Percentiles rank a stretch among this genome's conserved stretches.
Evolutionary conservation across 2,797 vertebrate species (phyloP).

Genomic region (Phataginus tricuspis): DNA sequence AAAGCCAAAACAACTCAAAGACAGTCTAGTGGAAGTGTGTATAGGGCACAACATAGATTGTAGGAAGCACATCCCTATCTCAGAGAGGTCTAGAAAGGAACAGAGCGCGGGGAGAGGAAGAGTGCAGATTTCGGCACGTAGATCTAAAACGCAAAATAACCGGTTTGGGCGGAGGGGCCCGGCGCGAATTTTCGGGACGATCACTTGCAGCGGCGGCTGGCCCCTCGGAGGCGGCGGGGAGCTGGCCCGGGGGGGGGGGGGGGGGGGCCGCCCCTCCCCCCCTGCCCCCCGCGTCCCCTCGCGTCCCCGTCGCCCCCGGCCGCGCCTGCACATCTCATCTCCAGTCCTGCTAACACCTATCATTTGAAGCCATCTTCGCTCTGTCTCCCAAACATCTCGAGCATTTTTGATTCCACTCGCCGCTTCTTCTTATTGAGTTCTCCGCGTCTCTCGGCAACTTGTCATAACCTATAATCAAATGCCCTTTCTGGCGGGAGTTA

Average conservation of each 20-base stretch:
- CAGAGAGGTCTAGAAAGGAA: constrained; percentile 31
- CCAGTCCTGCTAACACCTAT: constrained; percentile 86
- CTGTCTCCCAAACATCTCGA: constrained; percentile 86
- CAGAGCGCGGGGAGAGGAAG: neutral
- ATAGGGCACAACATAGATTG: accelerated
- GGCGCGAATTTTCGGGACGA: neutral
- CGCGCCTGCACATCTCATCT: constrained; percentile 85
- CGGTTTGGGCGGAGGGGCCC: neutral
- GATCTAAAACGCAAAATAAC: neutral
- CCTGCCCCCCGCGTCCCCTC: neutral
- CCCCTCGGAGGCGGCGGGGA: no score
- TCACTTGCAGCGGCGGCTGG: neutral
- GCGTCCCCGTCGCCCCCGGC: constrained; percentile 78
- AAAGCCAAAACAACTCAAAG: neutral
- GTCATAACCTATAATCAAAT: constrained; percentile 90
- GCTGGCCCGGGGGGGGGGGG: no score
- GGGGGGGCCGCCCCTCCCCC: neutral
- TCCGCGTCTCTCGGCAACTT: constrained; percentile 86
- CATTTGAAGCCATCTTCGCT: constrained; percentile 86
- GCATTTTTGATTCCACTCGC: constrained; percentile 84
- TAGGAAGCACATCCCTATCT: accelerated
- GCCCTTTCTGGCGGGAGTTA: constrained; percentile 83
- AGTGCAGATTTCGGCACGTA: neutral
- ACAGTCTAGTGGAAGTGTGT: neutral
- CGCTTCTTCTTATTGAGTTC: constrained; percentile 84